A percentile compares a stretch with the other conserved stretches of the same genome.
phyloP scores from a whole-genome alignment of 1,140 invertebrate species.

The Danaus plexippus region DNA sequence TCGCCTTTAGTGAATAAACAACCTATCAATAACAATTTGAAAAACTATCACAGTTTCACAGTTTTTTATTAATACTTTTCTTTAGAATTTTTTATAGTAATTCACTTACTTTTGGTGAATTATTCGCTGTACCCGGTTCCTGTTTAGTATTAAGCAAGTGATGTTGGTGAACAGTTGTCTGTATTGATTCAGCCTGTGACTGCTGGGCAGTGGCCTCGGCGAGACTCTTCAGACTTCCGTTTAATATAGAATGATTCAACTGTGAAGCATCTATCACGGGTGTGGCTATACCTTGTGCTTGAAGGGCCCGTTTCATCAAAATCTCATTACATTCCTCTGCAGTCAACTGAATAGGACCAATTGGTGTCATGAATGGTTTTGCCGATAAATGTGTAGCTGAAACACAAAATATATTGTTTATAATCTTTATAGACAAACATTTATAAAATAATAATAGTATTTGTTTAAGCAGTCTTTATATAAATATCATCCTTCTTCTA shows the following conservation, averaged over 20 bases:
- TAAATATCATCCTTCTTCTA: neutral
- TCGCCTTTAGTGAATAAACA: no score
- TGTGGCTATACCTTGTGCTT: conserved; percentile 66
- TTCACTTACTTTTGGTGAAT: conserved; percentile 69
- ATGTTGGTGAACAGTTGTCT: conserved; percentile 58
- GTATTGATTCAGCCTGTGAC: conserved; percentile 70
- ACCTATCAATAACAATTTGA: no score
- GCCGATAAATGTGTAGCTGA: conserved; percentile 51
- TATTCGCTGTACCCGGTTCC: conserved; percentile 74
- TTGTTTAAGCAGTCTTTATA: neutral
- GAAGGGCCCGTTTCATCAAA: conserved; percentile 77
- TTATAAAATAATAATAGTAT: neutral
- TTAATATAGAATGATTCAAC: conserved; percentile 61
- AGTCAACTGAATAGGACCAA: conserved; percentile 80
- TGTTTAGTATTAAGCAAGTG: conserved; percentile 73
- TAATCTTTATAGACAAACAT: conserved; percentile 8
- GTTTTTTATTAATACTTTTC: no score
- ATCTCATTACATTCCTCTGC: conserved; percentile 85
- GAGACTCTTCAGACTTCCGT: conserved; percentile 64
- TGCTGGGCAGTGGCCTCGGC: conserved; percentile 67
- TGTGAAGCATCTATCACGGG: conserved; percentile 67
- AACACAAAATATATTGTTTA: conserved; percentile 17
- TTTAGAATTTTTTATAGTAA: conserved; percentile 1
- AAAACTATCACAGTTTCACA: no score
- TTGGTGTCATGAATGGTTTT: conserved; percentile 75